Evolutionary conservation across 1,140 invertebrate genomes (phyloP), one percentile per base, ranked within the genome.

Genomic region (Stenopsyche tienmushanensis): DNA sequence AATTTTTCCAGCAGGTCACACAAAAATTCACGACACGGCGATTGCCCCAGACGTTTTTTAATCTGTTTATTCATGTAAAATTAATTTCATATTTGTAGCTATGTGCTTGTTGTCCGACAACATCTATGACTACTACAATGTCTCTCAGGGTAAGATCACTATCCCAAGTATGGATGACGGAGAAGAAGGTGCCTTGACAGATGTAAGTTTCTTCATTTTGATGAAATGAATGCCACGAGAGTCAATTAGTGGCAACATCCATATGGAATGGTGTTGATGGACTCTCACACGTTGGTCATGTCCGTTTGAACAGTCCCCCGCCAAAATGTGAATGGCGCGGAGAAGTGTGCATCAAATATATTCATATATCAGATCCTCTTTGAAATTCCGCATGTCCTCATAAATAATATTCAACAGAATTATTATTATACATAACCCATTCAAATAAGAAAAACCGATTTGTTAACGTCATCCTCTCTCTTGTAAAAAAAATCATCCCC

Each of bases 111-210:
- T 98, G 74, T 87, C 89, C 74, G 85, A 94, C 80, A 86, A 95
- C 82, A 88, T 93, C 83, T 84, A 83, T 81, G 91, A 91, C 82
- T 98, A 97, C 85, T 84, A 87, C 83, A 98, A 92, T 87, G 90
- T 98, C 76, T 88, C 95, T 79, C 97, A 99, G 86, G 97, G 96
- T 83, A 96, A 96, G 86, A 90, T 93, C 69, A 93, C 91, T 71
- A 97, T 99, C 78, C 94, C 97, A 73, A 90, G 88, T 77, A 90
- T 99, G 66, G 95, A 99, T 85, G 97, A 99, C 80, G 90, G 86
- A 73, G 96, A 97, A 82, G 97, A 99, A 88, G 93, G 92, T 84
- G 73, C 75, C 71, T 79, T 93, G 72, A 97, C 96, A 72, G 96
- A 84, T 77, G 83, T 85, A 84, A 84, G 83, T 84, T 72, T 54